A percentile compares a stretch with the other conserved stretches of the same genome.
phyloP scores from a whole-genome alignment of 2,797 vertebrate genomes.

The Salmo trutta region DNA sequence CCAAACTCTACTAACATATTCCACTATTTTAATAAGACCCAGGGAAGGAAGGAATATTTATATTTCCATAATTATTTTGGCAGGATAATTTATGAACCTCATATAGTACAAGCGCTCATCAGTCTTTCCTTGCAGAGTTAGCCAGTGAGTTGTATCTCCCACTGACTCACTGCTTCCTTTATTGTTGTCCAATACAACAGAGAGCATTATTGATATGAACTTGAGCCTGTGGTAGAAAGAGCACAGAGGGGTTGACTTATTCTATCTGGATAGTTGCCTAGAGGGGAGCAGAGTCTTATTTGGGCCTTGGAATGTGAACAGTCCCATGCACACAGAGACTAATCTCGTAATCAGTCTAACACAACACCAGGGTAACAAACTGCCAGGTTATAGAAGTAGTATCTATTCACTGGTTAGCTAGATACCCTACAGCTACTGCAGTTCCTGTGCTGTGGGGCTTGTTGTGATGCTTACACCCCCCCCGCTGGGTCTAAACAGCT shows the following conservation, averaged over 20 bases:
- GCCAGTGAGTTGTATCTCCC: constrained; percentile 2
- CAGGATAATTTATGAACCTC: not conserved
- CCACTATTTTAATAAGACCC: constrained; percentile 35
- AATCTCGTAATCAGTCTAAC: constrained; percentile 55
- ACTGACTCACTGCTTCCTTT: not conserved
- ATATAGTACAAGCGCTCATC: not conserved
- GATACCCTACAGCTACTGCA: not conserved
- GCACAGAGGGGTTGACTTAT: not conserved
- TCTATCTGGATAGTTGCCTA: not conserved
- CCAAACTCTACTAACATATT: constrained; percentile 33
- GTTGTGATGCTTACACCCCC: not conserved
- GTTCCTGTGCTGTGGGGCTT: not conserved
- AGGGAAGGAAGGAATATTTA: constrained; percentile 24
- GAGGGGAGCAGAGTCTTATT: constrained; percentile 21
- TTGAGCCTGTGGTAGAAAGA: not conserved
- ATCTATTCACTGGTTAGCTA: not conserved
- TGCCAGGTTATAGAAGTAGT: not conserved
- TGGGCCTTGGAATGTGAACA: constrained; percentile 30
- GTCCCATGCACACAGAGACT: constrained; percentile 19
- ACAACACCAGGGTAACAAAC: not conserved
- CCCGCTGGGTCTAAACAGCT: not conserved
- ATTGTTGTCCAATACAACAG: not conserved
- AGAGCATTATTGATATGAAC: constrained; percentile 3
- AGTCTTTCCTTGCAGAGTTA: constrained; percentile 11
- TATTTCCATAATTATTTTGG: constrained; percentile 38